Evolutionary conservation across 2,888 invertebrate genomes (phyloP).

Genomic region (Phrixothrix hirtus): DNA sequence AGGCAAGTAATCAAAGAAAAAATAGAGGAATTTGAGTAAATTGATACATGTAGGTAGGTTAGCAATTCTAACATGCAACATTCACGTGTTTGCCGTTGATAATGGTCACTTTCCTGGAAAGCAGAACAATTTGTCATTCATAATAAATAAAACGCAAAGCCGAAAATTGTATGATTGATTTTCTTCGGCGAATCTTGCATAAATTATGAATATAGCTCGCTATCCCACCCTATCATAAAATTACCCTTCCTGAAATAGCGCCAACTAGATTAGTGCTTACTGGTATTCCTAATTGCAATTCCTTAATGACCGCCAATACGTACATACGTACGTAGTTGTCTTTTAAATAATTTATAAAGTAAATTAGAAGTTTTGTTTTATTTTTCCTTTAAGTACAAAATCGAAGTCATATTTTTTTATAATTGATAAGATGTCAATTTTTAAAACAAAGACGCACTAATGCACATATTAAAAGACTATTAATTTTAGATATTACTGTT

Average conservation of each 20-base stretch:
- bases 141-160: constrained; percentile 34
- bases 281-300: background rate
- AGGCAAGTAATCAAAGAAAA: constrained; percentile 7
- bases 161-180: constrained; percentile 38
- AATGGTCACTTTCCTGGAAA: constrained; percentile 32
- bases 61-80: constrained; percentile 39
- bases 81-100: constrained; percentile 30
- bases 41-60: constrained; percentile 34
- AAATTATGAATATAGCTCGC: constrained; percentile 20
- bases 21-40: constrained; percentile 26
- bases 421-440: too few species aligned
- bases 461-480: too few species aligned
- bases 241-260: background rate
- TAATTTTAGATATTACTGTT: too few species aligned
- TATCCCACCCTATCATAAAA: constrained; percentile 1
- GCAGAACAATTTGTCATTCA: constrained; percentile 34
- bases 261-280: constrained; percentile 1
- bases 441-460: too few species aligned
- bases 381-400: too few species aligned
- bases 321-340: background rate
- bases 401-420: too few species aligned
- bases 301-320: constrained; percentile 6
- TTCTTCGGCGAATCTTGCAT: constrained; percentile 26
- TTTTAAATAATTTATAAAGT: background rate
- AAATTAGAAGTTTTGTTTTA: too few species aligned